Evolutionary conservation across 1,140 invertebrate genomes (phyloP), one percentile per base, ranked within the genome.

Genomic region (Globodera rostochiensis): DNA sequence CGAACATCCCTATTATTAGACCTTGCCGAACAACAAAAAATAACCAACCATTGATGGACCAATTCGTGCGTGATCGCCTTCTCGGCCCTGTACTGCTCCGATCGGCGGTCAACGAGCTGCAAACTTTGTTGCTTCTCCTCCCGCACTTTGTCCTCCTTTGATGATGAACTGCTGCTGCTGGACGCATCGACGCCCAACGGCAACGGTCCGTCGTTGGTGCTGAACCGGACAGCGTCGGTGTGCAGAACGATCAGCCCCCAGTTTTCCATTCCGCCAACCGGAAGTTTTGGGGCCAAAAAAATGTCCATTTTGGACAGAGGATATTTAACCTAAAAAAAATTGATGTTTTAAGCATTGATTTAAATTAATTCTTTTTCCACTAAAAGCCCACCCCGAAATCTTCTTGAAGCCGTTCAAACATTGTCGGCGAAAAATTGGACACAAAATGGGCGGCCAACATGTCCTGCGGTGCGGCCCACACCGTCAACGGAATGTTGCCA

Each of bases 231-330:
- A 47, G 64, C 73, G 36, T 79, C 50, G 47, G 82, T 47, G 21
- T 77, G 76, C n/a, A 83, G 53, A n/a, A 83, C 73, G 11, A 83
- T 73, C 71, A 83, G 64, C 11, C 82, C 82, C 82, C 82, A 83
- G 66, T 83, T 84, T 74, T 83, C 82, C 82, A 83, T 83, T 7
- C 82, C 91, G 11, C 91, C 91, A n/a, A 89, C 91, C 79, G 90
- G 90, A 82, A 91, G 91, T 80, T 90, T 91, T 45, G 91, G 90
- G 9, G 91, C 89, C 6, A 91, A 90, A n/a, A 91, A 91, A 83
- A 92, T 90, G 86, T 92, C 91, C 71, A 90, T 77, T 83, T 90
- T 90, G 11, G 69, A 71, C 19, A 90, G 70, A 6, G 89, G 89
- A 80, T 90, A 90, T 19, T 80, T 69, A 15, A 90, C 75, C 79